A percentile compares a stretch with the other conserved stretches of the same genome.
These are phyloP conservation scores for Thalassophryne amazonica DNA, from an alignment of 2,797 vertebrate species.

Conservation along the genomic window DNA sequence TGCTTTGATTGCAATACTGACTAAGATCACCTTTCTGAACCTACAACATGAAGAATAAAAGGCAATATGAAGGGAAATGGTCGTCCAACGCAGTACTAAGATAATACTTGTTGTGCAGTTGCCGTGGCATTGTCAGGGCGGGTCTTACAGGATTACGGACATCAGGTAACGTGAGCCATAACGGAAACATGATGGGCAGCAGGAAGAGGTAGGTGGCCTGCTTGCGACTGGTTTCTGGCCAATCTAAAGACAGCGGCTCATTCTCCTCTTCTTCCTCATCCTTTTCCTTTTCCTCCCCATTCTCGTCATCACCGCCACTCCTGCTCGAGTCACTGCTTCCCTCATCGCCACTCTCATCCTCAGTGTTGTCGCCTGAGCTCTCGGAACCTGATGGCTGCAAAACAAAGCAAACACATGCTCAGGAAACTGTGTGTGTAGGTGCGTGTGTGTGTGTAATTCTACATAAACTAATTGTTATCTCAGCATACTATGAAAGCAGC, in stretches of 20 bases:
- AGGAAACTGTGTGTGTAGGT: no score
- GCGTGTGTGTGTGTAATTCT: no score
- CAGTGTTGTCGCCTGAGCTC: background rate
- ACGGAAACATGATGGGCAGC: conserved; percentile 88
- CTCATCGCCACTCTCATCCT: conserved; percentile 16
- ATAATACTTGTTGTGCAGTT: background rate
- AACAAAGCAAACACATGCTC: background rate
- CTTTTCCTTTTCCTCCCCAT: conserved; percentile 6
- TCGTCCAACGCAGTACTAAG: no score
- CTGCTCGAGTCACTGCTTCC: conserved; percentile 18
- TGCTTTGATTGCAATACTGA: no score
- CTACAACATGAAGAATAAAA: no score
- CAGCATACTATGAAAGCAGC: no score
- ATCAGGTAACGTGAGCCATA: conserved; percentile 92
- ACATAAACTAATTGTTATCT: no score
- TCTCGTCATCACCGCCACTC: background rate
- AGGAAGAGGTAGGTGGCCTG: conserved; percentile 87
- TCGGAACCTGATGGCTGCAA: conserved; percentile 21
- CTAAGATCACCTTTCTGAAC: no score
- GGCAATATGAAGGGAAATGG: no score
- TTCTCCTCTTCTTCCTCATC: conserved; percentile 72
- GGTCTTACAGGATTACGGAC: conserved; percentile 87
- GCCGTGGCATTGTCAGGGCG: background rate
- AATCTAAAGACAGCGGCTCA: conserved; percentile 89
- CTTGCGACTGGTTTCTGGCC: conserved; percentile 86